phyloP scores from a whole-genome alignment of 1,140 invertebrate genomes.

The Drosophila guanche region DNA sequence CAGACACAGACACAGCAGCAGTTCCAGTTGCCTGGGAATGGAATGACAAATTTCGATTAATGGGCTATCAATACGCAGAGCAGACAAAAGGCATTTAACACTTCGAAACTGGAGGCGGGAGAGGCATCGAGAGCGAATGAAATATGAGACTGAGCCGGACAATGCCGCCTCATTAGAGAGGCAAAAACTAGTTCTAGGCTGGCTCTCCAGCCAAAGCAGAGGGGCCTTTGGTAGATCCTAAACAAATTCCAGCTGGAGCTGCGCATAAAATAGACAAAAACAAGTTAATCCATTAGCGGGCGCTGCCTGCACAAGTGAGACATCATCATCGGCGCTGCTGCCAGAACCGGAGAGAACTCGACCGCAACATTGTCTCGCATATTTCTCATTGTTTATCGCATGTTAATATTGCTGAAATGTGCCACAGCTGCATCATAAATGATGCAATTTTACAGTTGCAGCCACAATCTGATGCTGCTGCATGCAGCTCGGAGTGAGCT shows the following conservation, averaged over 20 bases:
- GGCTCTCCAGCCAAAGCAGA: neutral
- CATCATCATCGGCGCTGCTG: neutral
- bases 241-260: conserved; percentile 17
- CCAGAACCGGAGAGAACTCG: conserved; percentile 65
- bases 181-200: conserved; percentile 54
- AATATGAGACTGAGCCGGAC: conserved; percentile 65
- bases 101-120: conserved; percentile 3
- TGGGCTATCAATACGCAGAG: conserved; percentile 53
- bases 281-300: conserved; percentile 79
- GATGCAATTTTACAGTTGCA: conserved; percentile 57
- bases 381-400: conserved; percentile 70
- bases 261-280: conserved; percentile 74
- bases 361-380: conserved; percentile 42
- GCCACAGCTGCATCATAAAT: conserved; percentile 53
- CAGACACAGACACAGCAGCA: conserved; percentile 2
- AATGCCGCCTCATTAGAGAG: conserved; percentile 72
- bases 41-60: conserved; percentile 28
- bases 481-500: conserved; percentile 14
- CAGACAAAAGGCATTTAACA: conserved; percentile 57
- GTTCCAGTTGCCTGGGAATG: conserved; percentile 5
- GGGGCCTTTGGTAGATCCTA: neutral
- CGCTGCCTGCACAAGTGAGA: conserved; percentile 28
- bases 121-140: conserved; percentile 54
- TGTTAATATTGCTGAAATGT: conserved; percentile 63
- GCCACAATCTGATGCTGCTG: neutral